Percentiles rank a stretch among this genome's conserved stretches.
Conservation (phyloP, 2,888 invertebrate species). For the Dynastes hyllus region DNA sequence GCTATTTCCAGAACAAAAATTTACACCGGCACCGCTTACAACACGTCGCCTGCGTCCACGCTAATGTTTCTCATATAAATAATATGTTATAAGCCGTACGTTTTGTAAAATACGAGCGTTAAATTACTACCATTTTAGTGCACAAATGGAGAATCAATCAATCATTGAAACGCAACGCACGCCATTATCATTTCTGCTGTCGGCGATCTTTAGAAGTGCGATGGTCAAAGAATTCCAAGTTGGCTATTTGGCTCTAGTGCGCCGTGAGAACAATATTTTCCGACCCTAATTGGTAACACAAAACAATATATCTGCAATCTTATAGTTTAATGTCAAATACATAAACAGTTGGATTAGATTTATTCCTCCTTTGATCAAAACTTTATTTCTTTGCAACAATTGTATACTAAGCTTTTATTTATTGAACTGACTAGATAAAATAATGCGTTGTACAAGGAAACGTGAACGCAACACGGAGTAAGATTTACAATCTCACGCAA, state of each 20-base stretch:
- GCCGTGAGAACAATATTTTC: slow-evolving; percentile 55
- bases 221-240: slow-evolving; percentile 51
- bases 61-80: slow-evolving; percentile 50
- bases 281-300: slow-evolving; percentile 54
- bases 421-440: slow-evolving; percentile 11
- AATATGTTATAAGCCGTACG: slow-evolving; percentile 49
- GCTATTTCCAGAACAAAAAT: slow-evolving; percentile 13
- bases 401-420: slow-evolving; percentile 43
- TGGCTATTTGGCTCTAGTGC: slow-evolving; percentile 40
- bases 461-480: neutral
- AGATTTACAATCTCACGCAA: no score
- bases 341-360: slow-evolving; percentile 52
- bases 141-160: slow-evolving; percentile 52
- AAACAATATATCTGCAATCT: slow-evolving; percentile 54
- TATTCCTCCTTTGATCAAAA: slow-evolving; percentile 51
- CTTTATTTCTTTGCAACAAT: slow-evolving; percentile 51
- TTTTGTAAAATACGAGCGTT: slow-evolving; percentile 50
- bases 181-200: slow-evolving; percentile 54
- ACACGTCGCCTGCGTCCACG: slow-evolving; percentile 24
- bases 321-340: slow-evolving; percentile 54
- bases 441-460: neutral
- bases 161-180: slow-evolving; percentile 48
- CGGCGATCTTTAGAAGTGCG: slow-evolving; percentile 52
- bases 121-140: slow-evolving; percentile 53
- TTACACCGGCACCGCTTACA: slow-evolving; percentile 7